A percentile compares a stretch with the other conserved stretches of the same genome.
Evolutionary conservation across 2,888 invertebrate species (phyloP).

Genomic region (Cyclophora punctaria): DNA sequence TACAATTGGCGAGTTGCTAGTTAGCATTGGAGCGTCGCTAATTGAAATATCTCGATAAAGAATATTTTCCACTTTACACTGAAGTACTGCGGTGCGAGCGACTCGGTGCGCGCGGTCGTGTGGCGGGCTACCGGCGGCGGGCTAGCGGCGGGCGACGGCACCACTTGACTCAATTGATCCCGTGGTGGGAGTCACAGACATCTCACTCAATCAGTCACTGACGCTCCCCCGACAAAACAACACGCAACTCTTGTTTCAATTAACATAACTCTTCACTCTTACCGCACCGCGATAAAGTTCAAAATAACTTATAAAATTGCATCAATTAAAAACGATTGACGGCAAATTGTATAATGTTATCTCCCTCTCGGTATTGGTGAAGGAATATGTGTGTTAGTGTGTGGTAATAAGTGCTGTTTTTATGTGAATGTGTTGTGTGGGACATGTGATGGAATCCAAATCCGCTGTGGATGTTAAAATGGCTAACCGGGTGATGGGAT

Average conservation of each 20-base stretch:
- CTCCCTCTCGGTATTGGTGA: slow-evolving; percentile 13
- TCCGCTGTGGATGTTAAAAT: slow-evolving; percentile 26
- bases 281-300: slow-evolving; percentile 15
- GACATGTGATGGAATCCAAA: slow-evolving; percentile 14
- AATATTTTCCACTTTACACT: neutral
- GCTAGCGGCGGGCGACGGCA: too few species aligned
- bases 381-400: slow-evolving; percentile 12
- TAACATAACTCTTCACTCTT: slow-evolving; percentile 6
- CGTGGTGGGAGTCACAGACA: slow-evolving; percentile 1
- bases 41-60: too few species aligned
- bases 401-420: slow-evolving; percentile 16
- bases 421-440: slow-evolving; percentile 9
- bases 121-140: too few species aligned
- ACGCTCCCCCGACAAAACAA: slow-evolving; percentile 22
- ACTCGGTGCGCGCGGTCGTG: too few species aligned
- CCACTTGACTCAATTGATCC: neutral
- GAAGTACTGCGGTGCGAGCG: neutral
- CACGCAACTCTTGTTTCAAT: slow-evolving; percentile 9
- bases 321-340: slow-evolving; percentile 21
- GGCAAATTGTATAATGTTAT: slow-evolving; percentile 23
- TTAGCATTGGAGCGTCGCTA: too few species aligned
- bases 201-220: slow-evolving; percentile 35
- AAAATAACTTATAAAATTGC: slow-evolving; percentile 12
- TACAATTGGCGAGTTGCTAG: too few species aligned
- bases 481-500: slow-evolving; percentile 73